A percentile compares a stretch with the other conserved stretches of the same genome.
Conservation (phyloP, 2,797 vertebrate species). For the Neosalanx taihuensis region DNA sequence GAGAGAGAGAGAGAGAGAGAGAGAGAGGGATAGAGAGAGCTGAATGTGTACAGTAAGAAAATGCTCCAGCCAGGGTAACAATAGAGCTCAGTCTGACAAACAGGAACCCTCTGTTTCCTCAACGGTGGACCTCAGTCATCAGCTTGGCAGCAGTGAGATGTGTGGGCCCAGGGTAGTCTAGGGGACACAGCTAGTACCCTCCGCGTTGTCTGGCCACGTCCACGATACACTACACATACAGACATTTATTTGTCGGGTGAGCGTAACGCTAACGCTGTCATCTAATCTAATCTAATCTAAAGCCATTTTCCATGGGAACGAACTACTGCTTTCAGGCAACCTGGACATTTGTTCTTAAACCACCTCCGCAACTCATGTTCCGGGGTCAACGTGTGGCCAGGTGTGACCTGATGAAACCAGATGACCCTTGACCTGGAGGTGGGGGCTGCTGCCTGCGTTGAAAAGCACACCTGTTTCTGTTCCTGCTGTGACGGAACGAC, state of each 20-base stretch:
- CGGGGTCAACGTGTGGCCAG: not conserved
- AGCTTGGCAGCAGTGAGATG: constrained; percentile 47
- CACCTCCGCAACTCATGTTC: not conserved
- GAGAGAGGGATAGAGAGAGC: constrained; percentile 23
- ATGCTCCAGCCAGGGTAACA: constrained; percentile 59
- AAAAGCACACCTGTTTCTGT: constrained; percentile 49
- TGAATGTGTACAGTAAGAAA: constrained; percentile 19
- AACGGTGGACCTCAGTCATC: constrained; percentile 45
- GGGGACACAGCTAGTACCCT: not conserved
- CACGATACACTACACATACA: not conserved
- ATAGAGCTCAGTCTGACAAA: constrained; percentile 68
- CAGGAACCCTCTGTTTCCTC: constrained; percentile 82
- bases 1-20: constrained; percentile 25
- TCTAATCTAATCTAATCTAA: no score
- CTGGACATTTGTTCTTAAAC: not conserved
- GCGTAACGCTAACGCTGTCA: no score
- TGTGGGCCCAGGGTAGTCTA: constrained; percentile 10
- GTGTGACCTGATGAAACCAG: constrained; percentile 22
- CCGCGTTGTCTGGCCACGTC: not conserved
- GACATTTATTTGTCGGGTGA: not conserved
- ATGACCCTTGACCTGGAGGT: constrained; percentile 1
- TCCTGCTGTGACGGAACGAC: constrained; percentile 27
- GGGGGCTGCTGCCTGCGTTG: constrained; percentile 20
- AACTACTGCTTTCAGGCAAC: no score
- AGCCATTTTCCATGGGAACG: not conserved